Evolutionary conservation across 2,797 vertebrate species (phyloP), one percentile per base, ranked within the genome.

Genomic region (Darevskia mixta): DNA sequence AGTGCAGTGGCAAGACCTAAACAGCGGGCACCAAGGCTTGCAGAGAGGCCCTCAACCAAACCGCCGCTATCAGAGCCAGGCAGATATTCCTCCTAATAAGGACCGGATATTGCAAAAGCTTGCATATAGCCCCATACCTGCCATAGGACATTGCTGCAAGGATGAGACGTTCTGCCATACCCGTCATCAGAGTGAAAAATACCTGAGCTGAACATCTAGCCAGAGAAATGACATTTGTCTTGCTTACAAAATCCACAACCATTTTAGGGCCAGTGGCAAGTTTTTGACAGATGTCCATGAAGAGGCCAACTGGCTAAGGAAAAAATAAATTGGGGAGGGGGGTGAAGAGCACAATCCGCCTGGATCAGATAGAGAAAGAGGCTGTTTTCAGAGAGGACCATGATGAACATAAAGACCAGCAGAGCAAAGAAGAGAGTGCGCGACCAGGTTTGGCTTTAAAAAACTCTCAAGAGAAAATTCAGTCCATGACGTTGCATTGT

Each of bases 91-190:
- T 90, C n/a, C 13, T 94, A 90, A 95, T 94, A 38, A 90, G 86
- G n/a, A 88, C 23, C 3, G 90, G 86, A 15, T 94, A 93, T 23
- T 79, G 91, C 61, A 95, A 88, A 23, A 94, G 92, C 2, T 85
- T 84, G 76, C 91, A 89, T 23, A 95, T 87, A 17, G 91, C 93
- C 72, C 92, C 76, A 3, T 90, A 94, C 1, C 90, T 86, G 11
- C 95, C 95, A 69, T 92, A 93, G 79, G 92, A 92, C 93, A 94
- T 94, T 71, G 93, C 80, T 20, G 90, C 91, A 32, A 95, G 81
- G 64, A 94, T 79, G 32, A 95, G 88, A 7, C 90, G 91, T 20
- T 95, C 93, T 10, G 91, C 90, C 0, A 89, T 90, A 67, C 86
- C 89, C 0, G 92, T 78, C 18, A 15, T 61, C 18, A 92, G 79